These are phyloP conservation scores for Hexactinellida sp. DNA, from an alignment of 37 sponge, comb jelly and placozoan species.

Conservation along the genomic window DNA sequence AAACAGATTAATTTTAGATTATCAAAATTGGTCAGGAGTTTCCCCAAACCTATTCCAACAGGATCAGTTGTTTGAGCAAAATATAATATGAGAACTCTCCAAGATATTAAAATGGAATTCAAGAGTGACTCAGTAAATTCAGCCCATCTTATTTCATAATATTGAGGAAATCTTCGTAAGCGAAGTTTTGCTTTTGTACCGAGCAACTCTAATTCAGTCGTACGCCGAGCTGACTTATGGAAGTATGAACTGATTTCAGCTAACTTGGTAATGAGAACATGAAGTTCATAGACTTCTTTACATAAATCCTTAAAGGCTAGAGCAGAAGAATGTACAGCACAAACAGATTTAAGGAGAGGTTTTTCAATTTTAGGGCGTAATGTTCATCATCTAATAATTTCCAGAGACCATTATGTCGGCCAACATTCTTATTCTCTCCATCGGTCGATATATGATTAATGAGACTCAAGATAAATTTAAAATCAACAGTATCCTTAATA, in stretches of 20 bases:
- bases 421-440: not conserved
- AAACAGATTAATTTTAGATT: not conserved
- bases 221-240: not conserved
- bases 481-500: conserved; percentile 1
- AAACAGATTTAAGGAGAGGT: not conserved
- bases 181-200: too few species aligned
- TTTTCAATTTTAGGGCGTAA: not conserved
- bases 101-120: not conserved
- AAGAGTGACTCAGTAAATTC: not conserved
- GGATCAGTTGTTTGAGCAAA: not conserved
- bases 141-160: not conserved
- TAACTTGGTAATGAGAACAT: not conserved
- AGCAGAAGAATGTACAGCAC: not conserved
- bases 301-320: conserved; percentile 7
- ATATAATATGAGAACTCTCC: not conserved
- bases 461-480: not conserved
- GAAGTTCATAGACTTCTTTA: not conserved
- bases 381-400: not conserved
- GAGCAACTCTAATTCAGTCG: not conserved
- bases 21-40: not conserved
- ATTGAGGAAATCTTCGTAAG: not conserved
- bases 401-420: not conserved
- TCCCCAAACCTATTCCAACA: not conserved
- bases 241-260: not conserved
- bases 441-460: not conserved